Conservation (phyloP, 2,113 vertebrate species). For the Bufo gargarizans region DNA sequence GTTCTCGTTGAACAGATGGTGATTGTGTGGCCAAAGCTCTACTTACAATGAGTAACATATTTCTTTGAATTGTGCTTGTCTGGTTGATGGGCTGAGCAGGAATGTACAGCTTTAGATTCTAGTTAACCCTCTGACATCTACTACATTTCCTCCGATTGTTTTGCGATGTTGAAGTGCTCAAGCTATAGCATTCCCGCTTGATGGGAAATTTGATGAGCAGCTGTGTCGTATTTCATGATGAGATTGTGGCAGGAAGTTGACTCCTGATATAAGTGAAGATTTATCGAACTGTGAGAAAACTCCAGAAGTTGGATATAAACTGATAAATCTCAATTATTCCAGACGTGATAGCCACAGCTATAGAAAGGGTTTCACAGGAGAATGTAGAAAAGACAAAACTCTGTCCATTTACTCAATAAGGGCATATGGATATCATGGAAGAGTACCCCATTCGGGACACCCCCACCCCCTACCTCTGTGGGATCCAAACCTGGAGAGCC, state of each 20-base stretch:
- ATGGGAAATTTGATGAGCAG: constrained; percentile 49
- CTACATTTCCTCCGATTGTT: constrained; percentile 43
- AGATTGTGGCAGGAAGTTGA: constrained; percentile 13
- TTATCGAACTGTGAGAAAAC: constrained; percentile 38
- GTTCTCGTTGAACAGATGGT: constrained; percentile 32
- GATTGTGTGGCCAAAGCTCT: constrained; percentile 42
- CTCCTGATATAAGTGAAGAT: constrained; percentile 40
- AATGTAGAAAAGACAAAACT: neutral
- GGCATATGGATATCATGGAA: too few species aligned
- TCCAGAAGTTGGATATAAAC: constrained; percentile 15
- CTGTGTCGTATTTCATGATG: constrained; percentile 47
- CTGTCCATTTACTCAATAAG: too few species aligned
- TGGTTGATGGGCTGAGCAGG: constrained; percentile 36
- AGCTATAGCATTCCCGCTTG: constrained; percentile 29
- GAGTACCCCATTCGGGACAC: too few species aligned
- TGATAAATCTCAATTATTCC: constrained; percentile 26
- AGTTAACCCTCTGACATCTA: constrained; percentile 49
- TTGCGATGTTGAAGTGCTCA: constrained; percentile 20
- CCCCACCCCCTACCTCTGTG: too few species aligned
- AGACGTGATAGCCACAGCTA: neutral
- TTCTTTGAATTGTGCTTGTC: constrained; percentile 48
- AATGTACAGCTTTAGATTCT: constrained; percentile 45
- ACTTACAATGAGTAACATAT: constrained; percentile 43
- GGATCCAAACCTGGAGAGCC: too few species aligned
- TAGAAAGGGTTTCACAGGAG: neutral